Conservation (phyloP, 2,113 vertebrate species). For the Corythaixoides concolor region DNA sequence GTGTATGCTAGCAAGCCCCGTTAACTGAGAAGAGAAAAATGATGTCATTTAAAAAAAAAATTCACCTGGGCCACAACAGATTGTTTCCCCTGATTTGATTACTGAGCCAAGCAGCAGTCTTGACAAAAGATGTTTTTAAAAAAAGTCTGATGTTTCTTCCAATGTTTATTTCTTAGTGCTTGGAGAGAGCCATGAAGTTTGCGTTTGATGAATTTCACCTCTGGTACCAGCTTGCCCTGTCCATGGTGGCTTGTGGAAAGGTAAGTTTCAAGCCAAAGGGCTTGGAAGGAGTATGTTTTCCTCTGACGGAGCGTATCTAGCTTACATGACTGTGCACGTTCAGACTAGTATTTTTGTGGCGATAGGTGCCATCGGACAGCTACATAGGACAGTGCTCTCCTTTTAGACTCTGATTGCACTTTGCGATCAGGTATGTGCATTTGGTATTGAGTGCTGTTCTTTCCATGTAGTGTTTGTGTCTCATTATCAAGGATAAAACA, state of each 20-base stretch:
- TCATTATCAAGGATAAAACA: background rate
- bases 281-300: background rate
- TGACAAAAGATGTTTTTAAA: background rate
- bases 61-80: background rate
- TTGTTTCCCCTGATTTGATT: background rate
- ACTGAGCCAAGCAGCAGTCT: background rate
- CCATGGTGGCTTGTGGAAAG: constrained; percentile 95
- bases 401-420: background rate
- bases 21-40: background rate
- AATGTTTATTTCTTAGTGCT: constrained; percentile 78
- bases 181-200: constrained; percentile 97
- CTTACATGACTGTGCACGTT: too few species aligned
- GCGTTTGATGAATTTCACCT: constrained; percentile 97
- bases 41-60: background rate
- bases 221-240: constrained; percentile 96
- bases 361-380: background rate
- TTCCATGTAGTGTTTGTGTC: background rate
- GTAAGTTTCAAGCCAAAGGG: constrained; percentile 75
- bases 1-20: background rate
- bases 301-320: background rate
- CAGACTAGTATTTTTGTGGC: background rate
- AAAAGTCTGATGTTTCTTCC: background rate
- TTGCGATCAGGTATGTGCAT: background rate
- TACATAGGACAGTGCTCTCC: background rate
- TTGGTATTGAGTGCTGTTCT: background rate